These are phyloP conservation scores for Mythimna ferrago DNA, from an alignment of 2,888 invertebrate species.

Conservation along the genomic window DNA sequence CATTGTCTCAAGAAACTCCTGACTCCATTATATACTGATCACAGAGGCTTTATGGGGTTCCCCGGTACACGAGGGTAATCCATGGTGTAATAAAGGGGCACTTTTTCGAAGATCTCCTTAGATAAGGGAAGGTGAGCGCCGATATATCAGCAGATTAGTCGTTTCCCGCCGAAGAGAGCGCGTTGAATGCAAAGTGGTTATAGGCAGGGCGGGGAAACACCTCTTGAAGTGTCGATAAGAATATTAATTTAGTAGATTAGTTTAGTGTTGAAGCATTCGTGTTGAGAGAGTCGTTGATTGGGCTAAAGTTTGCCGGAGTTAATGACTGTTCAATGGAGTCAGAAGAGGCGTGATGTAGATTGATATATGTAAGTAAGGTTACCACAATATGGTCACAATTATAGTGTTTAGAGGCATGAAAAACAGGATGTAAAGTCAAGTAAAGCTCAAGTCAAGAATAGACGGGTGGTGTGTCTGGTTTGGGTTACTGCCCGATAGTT, in stretches of 20 bases:
- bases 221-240: conserved; percentile 53
- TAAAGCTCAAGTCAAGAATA: no score
- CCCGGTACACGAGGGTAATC: conserved; percentile 74
- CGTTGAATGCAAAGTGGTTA: conserved; percentile 86
- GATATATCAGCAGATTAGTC: conserved; percentile 90
- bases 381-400: not conserved
- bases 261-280: conserved; percentile 26
- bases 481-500: no score
- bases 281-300: not conserved
- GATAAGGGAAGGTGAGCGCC: conserved; percentile 88
- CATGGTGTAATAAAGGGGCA: conserved; percentile 83
- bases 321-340: not conserved
- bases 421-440: no score
- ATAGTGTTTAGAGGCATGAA: no score
- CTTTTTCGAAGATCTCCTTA: conserved; percentile 84
- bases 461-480: no score
- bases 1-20: conserved; percentile 18
- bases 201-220: conserved; percentile 63
- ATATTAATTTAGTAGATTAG: conserved; percentile 34
- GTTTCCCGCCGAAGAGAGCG: conserved; percentile 78
- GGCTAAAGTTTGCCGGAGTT: not conserved
- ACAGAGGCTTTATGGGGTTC: conserved; percentile 68
- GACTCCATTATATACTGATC: conserved; percentile 65
- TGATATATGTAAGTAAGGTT: not conserved
- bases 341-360: not conserved